These are phyloP conservation scores for Nowickia ferox DNA, from an alignment of 2,888 invertebrate species.

Conservation along the genomic window DNA sequence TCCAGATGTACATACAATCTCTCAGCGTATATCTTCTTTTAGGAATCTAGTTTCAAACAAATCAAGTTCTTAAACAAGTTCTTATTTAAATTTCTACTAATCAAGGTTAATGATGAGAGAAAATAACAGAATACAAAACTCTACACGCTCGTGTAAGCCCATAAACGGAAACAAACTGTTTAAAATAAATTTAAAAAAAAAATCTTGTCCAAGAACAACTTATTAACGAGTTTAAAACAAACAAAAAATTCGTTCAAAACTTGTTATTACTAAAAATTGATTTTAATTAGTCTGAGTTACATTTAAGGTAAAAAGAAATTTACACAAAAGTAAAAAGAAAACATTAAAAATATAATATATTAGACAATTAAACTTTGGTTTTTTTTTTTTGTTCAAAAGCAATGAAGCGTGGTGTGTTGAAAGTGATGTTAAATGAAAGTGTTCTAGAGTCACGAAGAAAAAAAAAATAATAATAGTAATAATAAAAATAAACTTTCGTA, in stretches of 20 bases:
- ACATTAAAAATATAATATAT: background rate
- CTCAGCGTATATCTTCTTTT: background rate
- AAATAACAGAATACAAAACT: background rate
- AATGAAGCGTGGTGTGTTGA: background rate
- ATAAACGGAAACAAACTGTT: background rate
- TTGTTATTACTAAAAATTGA: background rate
- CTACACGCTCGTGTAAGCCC: background rate
- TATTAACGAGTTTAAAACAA: background rate
- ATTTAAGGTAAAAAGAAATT: conserved; percentile 25
- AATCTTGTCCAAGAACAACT: background rate
- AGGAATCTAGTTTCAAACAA: background rate
- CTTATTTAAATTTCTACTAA: background rate
- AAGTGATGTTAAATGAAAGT: conserved; percentile 54
- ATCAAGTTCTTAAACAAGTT: background rate
- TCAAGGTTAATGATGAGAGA: background rate
- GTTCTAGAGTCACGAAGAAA: conserved; percentile 32
- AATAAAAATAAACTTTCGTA: background rate
- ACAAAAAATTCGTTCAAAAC: background rate
- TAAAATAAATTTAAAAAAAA: background rate
- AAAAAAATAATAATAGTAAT: conserved; percentile 1
- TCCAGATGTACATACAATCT: background rate
- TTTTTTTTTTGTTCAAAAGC: background rate
- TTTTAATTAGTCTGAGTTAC: background rate
- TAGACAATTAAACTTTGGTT: background rate
- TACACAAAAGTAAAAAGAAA: background rate